phyloP scores from a whole-genome alignment of 2,797 vertebrate genomes.

The Manis crassicaudata region DNA sequence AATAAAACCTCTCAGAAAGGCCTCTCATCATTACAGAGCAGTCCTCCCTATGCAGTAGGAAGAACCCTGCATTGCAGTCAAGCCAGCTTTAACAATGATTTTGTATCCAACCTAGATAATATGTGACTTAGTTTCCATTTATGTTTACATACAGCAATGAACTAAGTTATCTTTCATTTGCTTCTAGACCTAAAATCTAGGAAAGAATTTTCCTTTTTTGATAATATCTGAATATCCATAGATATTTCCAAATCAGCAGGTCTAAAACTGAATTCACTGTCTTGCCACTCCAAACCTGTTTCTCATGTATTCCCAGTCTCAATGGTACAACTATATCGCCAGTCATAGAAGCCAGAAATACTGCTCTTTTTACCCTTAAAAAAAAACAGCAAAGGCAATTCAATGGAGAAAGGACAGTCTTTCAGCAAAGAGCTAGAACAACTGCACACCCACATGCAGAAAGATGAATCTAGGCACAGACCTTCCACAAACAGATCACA shows the following conservation, averaged over 20 bases:
- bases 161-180: neutral
- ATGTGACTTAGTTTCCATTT: neutral
- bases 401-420: conserved; percentile 1
- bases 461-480: neutral
- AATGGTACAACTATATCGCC: neutral
- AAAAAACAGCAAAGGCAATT: neutral
- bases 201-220: neutral
- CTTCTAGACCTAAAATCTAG: neutral
- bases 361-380: neutral
- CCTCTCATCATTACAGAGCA: rapidly evolving
- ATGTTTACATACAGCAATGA: neutral
- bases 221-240: neutral
- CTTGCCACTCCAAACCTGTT: neutral
- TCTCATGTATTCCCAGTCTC: neutral
- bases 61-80: neutral
- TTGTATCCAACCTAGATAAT: neutral
- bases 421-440: neutral
- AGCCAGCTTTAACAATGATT: neutral
- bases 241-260: neutral
- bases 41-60: neutral
- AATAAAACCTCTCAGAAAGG: neutral
- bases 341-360: neutral
- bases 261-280: neutral
- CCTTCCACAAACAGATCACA: neutral
- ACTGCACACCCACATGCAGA: neutral